These are phyloP conservation scores for Anticlea derivata DNA, from an alignment of 2,888 invertebrate species.

Conservation along the genomic window DNA sequence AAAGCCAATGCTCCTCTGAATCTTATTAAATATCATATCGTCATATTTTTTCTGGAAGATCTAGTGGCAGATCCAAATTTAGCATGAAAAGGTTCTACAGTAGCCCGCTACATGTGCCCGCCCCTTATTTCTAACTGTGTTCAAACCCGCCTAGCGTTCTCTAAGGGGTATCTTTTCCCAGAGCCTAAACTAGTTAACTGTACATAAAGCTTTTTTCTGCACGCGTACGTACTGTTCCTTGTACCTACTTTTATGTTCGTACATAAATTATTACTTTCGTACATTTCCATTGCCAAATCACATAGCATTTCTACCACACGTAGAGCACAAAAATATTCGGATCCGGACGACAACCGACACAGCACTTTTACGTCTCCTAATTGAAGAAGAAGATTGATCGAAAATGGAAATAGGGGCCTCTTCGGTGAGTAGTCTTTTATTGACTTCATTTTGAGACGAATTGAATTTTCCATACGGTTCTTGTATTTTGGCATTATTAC, in stretches of 20 bases:
- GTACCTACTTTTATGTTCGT: neutral
- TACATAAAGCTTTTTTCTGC: too few relatives aligned
- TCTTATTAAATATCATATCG: too few relatives aligned
- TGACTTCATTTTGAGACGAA: constrained; percentile 34
- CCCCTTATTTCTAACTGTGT: too few relatives aligned
- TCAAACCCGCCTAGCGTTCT: too few relatives aligned
- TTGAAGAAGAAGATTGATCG: constrained; percentile 41
- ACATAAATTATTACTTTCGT: neutral
- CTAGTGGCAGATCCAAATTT: too few relatives aligned
- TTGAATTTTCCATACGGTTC: constrained; percentile 31
- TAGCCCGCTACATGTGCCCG: too few relatives aligned
- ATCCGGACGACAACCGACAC: constrained; percentile 31
- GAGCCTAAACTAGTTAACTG: too few relatives aligned
- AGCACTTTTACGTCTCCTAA: constrained; percentile 34
- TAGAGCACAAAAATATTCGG: constrained; percentile 19
- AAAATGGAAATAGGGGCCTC: constrained; percentile 36
- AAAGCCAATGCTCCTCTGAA: too few relatives aligned
- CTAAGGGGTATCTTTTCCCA: too few relatives aligned
- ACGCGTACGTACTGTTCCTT: too few relatives aligned
- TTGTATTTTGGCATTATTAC: neutral
- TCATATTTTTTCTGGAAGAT: too few relatives aligned
- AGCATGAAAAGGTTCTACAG: too few relatives aligned
- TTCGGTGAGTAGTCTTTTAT: constrained; percentile 35
- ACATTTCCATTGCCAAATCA: constrained; percentile 11
- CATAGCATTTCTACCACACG: constrained; percentile 9